Conservation (phyloP, 2,888 invertebrate genomes). For the Temnothorax ravouxi region DNA sequence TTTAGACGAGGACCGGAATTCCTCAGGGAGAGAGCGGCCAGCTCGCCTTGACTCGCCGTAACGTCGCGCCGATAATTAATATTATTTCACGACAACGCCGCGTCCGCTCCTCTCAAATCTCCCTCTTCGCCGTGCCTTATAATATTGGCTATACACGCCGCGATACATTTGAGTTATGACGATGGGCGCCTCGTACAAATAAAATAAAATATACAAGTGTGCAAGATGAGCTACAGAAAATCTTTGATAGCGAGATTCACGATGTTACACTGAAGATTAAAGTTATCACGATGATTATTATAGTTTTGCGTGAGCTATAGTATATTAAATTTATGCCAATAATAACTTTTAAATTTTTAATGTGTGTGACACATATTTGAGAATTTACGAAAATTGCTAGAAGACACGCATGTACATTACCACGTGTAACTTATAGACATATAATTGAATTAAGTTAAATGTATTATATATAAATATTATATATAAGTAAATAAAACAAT, state of each 20-base stretch:
- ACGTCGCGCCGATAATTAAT: conserved; percentile 49
- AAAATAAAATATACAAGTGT: conserved; percentile 10
- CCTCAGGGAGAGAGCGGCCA: conserved; percentile 28
- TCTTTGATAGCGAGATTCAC: background rate
- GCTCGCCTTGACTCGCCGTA: conserved; percentile 27
- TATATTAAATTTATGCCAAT: background rate
- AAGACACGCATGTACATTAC: background rate
- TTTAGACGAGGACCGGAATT: conserved; percentile 40
- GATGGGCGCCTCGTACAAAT: conserved; percentile 4
- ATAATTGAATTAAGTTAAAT: background rate
- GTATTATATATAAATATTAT: background rate
- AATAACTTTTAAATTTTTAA: background rate
- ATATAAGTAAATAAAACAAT: background rate
- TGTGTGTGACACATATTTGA: too few species aligned
- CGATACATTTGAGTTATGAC: conserved; percentile 37
- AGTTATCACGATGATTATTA: background rate
- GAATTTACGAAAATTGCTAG: background rate
- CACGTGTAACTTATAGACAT: background rate
- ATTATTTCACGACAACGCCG: conserved; percentile 42
- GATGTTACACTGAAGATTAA: conserved; percentile 1
- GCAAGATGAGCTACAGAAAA: conserved; percentile 10
- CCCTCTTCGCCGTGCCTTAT: conserved; percentile 17
- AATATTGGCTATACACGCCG: conserved; percentile 21
- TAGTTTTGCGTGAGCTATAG: background rate
- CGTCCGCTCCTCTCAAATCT: conserved; percentile 20